Evolutionary conservation across 2,888 invertebrate species (phyloP).

Genomic region (Globia sparganii): DNA sequence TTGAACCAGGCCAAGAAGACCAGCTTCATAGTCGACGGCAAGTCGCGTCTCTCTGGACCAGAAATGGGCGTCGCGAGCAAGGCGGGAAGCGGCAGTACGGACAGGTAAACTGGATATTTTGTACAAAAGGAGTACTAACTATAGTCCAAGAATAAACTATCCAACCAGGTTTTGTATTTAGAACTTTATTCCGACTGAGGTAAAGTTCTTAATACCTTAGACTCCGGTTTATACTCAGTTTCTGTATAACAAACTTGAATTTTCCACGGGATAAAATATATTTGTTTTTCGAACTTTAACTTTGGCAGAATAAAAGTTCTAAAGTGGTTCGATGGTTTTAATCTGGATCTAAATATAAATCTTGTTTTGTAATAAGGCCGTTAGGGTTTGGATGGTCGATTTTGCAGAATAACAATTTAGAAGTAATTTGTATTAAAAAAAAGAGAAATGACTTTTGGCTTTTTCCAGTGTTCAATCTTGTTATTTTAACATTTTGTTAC

Average conservation of each 20-base stretch:
- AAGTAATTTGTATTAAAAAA: not conserved
- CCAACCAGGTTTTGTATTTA: not conserved
- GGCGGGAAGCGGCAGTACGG: slow-evolving; percentile 80
- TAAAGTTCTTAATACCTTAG: not conserved
- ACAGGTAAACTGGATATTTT: slow-evolving; percentile 73
- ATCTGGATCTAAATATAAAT: not conserved
- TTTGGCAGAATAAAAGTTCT: not conserved
- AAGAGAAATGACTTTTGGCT: not conserved
- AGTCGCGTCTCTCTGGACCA: slow-evolving; percentile 74
- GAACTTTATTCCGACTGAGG: not conserved
- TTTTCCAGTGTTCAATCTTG: not conserved
- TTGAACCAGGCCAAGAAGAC: slow-evolving; percentile 93
- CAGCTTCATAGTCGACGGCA: slow-evolving; percentile 81
- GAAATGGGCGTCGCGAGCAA: slow-evolving; percentile 72
- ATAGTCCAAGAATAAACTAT: not conserved
- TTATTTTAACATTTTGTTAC: not conserved
- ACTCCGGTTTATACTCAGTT: not conserved
- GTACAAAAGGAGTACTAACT: not conserved
- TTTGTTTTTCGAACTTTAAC: not conserved
- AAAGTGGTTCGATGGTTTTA: not conserved
- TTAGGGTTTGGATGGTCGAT: not conserved
- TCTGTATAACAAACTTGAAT: too few relatives aligned
- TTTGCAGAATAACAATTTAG: not conserved
- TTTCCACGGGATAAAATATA: too few relatives aligned
- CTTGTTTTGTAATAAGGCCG: not conserved